These are phyloP conservation scores for Drosophila setifemur DNA, from an alignment of 1,140 invertebrate genomes.

Conservation along the genomic window DNA sequence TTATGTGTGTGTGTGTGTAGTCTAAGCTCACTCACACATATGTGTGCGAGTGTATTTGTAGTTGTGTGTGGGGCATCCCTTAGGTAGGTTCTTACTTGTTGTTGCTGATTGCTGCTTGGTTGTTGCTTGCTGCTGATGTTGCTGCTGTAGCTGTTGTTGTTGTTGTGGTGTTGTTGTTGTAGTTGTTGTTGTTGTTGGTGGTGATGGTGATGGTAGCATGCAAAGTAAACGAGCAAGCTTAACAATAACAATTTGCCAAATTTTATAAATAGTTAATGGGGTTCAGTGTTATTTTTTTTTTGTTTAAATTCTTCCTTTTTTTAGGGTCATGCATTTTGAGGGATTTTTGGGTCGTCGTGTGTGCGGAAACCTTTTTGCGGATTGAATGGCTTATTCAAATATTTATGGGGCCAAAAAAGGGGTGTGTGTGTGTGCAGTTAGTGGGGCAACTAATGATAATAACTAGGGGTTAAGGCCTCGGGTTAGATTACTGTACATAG, in stretches of 20 bases:
- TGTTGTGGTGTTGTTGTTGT: conserved; percentile 30
- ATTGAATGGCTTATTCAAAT: conserved; percentile 45
- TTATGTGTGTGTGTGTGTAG: not conserved
- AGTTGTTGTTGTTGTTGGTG: conserved; percentile 39
- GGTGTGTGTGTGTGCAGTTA: conserved; percentile 34
- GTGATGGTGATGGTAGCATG: conserved; percentile 55
- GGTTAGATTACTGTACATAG: conserved; percentile 16
- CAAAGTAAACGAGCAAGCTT: conserved; percentile 76
- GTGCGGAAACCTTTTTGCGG: conserved; percentile 26
- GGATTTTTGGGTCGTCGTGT: conserved; percentile 9
- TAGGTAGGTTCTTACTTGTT: conserved; percentile 37
- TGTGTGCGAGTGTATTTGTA: not conserved
- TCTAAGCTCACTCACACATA: not conserved
- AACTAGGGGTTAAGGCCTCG: not conserved
- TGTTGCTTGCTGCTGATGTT: conserved; percentile 48
- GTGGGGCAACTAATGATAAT: conserved; percentile 28
- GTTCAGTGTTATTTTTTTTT: conserved; percentile 19
- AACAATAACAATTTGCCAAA: conserved; percentile 78
- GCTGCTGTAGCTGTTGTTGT: conserved; percentile 32
- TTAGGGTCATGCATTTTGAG: conserved; percentile 26
- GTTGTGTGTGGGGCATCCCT: conserved; percentile 10
- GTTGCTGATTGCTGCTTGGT: conserved; percentile 41
- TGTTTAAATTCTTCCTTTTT: not conserved
- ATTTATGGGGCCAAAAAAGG: conserved; percentile 39
- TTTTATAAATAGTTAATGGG: conserved; percentile 77